Evolutionary conservation across 2,113 vertebrate species (phyloP).

Genomic region (Zosterops borbonicus): DNA sequence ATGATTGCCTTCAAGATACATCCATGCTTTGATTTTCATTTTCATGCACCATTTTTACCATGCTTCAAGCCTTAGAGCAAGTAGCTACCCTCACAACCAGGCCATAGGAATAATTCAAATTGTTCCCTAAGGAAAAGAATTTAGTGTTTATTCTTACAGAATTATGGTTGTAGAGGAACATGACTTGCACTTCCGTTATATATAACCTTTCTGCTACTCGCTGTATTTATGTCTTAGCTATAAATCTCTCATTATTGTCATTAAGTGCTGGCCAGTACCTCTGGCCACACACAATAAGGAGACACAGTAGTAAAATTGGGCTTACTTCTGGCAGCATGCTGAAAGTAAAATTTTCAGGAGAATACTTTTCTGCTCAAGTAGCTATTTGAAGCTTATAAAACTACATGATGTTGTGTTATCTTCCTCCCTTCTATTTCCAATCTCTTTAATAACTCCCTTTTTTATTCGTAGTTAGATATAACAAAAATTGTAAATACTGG

Average conservation of each 20-base stretch:
- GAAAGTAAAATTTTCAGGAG: neutral
- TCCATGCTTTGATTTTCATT: neutral
- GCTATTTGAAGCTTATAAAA: neutral
- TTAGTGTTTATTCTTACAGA: constrained; percentile 17
- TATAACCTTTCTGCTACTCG: neutral
- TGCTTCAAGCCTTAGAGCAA: neutral
- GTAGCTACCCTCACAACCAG: neutral
- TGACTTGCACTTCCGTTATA: neutral
- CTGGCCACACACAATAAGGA: neutral
- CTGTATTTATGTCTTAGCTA: neutral
- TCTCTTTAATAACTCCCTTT: neutral
- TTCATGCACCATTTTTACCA: neutral
- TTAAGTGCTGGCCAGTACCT: neutral
- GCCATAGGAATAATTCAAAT: neutral
- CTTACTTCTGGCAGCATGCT: neutral
- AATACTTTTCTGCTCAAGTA: neutral
- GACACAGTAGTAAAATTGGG: neutral
- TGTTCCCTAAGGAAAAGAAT: neutral
- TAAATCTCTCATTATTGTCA: neutral
- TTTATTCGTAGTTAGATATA: neutral
- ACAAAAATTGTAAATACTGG: neutral
- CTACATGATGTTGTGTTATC: neutral
- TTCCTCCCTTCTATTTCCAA: neutral
- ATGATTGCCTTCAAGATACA: neutral
- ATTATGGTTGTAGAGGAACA: neutral